Conservation (phyloP, 2,888 invertebrate species). For the Leuctra nigra region DNA sequence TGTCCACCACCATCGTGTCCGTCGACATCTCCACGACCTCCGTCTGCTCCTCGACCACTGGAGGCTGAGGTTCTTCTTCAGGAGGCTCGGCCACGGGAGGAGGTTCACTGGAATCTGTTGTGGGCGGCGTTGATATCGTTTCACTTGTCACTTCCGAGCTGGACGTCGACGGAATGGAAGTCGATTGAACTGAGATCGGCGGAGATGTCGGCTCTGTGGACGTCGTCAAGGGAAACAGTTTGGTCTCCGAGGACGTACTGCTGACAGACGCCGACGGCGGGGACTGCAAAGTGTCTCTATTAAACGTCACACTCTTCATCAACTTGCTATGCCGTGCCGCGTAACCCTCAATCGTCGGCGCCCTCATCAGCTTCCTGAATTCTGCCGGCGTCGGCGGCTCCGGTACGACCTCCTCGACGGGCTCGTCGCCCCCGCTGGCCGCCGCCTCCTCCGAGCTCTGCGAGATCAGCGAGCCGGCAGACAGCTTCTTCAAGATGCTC, state of each 20-base stretch:
- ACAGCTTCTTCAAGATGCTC: conserved; percentile 77
- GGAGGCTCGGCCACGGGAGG: neutral
- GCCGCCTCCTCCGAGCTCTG: conserved; percentile 16
- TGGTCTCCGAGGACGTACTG: neutral
- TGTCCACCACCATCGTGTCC: neutral
- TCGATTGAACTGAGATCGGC: too few species aligned
- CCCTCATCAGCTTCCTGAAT: conserved; percentile 63
- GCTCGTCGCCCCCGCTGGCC: conserved; percentile 12
- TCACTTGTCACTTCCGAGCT: neutral
- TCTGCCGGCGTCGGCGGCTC: conserved; percentile 44
- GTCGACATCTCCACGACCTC: neutral
- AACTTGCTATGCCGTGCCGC: conserved; percentile 82
- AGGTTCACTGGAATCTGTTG: neutral
- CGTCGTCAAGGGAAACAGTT: neutral
- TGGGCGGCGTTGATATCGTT: neutral
- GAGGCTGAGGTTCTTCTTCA: neutral
- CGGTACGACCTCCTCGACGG: conserved; percentile 36
- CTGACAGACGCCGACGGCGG: conserved; percentile 49
- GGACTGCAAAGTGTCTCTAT: conserved; percentile 74
- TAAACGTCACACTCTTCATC: conserved; percentile 83
- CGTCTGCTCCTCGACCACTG: neutral
- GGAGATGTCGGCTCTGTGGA: neutral
- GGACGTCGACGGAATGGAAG: too few species aligned
- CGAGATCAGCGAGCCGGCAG: conserved; percentile 53
- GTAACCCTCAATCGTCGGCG: conserved; percentile 82